Evolutionary conservation across 2,113 vertebrate genomes (phyloP).

Genomic region (Pseudorasbora parva): DNA sequence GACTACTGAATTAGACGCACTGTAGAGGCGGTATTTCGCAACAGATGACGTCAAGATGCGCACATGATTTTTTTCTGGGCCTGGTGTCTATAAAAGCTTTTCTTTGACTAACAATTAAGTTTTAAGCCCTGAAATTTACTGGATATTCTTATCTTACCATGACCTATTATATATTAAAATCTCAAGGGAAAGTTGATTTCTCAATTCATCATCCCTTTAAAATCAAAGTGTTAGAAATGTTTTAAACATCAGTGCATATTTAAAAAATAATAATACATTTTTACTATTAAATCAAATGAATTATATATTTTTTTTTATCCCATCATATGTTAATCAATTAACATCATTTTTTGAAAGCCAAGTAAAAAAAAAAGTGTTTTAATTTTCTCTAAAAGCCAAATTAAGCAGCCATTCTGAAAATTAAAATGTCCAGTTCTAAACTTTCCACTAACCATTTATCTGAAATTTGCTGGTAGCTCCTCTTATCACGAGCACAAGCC

Average conservation of each 20-base stretch:
- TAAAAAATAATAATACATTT: not conserved
- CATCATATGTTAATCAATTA: not conserved
- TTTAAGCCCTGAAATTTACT: too few species aligned
- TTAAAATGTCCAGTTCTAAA: not conserved
- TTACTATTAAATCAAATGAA: not conserved
- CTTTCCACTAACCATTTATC: not conserved
- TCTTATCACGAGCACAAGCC: not conserved
- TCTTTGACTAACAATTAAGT: too few species aligned
- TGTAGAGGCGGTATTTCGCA: too few species aligned
- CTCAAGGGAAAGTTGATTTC: too few species aligned
- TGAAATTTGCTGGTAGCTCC: conserved; percentile 16
- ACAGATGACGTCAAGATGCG: too few species aligned
- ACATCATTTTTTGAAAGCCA: not conserved
- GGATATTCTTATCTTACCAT: too few species aligned
- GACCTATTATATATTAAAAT: too few species aligned
- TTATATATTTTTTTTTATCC: not conserved
- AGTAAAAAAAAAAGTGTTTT: not conserved
- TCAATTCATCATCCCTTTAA: too few species aligned
- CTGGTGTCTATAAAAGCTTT: too few species aligned
- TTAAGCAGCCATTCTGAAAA: not conserved
- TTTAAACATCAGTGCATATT: not conserved
- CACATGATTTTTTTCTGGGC: too few species aligned
- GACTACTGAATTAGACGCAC: too few species aligned
- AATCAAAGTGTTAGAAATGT: too few species aligned
- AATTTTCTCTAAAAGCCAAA: not conserved